Percentiles rank a stretch among this genome's conserved stretches.
Conservation (phyloP, 2,797 vertebrate genomes). For the Pantherophis vulpinus region DNA sequence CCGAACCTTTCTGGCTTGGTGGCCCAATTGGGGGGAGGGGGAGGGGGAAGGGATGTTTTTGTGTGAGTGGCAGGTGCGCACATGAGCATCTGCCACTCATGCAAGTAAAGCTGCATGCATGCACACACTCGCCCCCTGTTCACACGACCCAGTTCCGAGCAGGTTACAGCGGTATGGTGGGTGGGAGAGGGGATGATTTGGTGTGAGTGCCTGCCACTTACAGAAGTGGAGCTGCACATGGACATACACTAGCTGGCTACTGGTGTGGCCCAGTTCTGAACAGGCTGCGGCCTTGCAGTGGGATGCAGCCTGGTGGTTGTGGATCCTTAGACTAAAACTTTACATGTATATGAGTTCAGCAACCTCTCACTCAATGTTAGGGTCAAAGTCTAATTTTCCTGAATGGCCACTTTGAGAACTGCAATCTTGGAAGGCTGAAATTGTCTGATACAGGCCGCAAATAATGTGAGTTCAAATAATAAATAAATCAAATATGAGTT, state of each 20-base stretch:
- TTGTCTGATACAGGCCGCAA: neutral
- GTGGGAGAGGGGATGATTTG: neutral
- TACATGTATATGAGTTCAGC: neutral
- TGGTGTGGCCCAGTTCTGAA: neutral
- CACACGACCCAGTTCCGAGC: neutral
- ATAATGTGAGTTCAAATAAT: neutral
- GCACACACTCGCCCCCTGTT: neutral
- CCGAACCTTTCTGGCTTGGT: neutral
- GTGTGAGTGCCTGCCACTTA: neutral
- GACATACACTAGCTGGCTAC: neutral
- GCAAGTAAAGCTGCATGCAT: neutral
- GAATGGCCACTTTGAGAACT: neutral
- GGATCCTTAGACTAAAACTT: neutral
- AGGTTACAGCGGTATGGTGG: neutral
- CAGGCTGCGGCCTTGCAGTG: neutral
- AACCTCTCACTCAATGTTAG: neutral
- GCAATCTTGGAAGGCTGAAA: neutral
- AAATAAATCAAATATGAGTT: neutral
- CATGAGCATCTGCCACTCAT: neutral
- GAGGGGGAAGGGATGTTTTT: neutral
- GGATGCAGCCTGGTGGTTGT: neutral
- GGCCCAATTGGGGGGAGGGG: too few relatives aligned
- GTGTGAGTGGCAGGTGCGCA: neutral
- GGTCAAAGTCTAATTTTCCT: neutral
- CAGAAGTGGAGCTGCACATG: neutral